phyloP scores from a whole-genome alignment of 2,113 vertebrate genomes.

The Pontoporia blainvillei region DNA sequence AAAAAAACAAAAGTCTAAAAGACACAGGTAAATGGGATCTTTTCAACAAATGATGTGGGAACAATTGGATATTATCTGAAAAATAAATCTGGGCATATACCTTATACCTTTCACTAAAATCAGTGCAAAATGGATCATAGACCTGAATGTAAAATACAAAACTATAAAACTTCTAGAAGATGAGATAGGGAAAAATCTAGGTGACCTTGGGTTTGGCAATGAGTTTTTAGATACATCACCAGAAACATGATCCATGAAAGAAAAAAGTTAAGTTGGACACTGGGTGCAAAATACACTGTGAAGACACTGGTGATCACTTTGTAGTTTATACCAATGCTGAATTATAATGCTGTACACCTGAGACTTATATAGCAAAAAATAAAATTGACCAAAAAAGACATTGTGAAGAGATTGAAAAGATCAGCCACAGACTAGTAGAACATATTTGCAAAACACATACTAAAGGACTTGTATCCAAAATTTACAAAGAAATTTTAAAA shows the following conservation, averaged over 20 bases:
- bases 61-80: background rate
- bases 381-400: background rate
- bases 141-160: background rate
- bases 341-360: background rate
- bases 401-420: background rate
- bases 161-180: background rate
- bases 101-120: background rate
- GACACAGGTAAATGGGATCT: background rate
- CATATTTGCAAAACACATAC: background rate
- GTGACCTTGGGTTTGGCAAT: background rate
- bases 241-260: background rate
- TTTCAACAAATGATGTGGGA: background rate
- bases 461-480: background rate
- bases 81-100: background rate
- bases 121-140: background rate
- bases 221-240: background rate
- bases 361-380: background rate
- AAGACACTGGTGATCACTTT: background rate
- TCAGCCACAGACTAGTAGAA: background rate
- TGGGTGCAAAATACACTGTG: background rate
- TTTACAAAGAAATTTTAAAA: background rate
- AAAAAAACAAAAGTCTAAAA: background rate
- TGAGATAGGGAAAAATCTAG: background rate
- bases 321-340: background rate
- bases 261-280: background rate